Evolutionary conservation across 2,888 invertebrate species (phyloP).

Genomic region (Cantharis lateralis): DNA sequence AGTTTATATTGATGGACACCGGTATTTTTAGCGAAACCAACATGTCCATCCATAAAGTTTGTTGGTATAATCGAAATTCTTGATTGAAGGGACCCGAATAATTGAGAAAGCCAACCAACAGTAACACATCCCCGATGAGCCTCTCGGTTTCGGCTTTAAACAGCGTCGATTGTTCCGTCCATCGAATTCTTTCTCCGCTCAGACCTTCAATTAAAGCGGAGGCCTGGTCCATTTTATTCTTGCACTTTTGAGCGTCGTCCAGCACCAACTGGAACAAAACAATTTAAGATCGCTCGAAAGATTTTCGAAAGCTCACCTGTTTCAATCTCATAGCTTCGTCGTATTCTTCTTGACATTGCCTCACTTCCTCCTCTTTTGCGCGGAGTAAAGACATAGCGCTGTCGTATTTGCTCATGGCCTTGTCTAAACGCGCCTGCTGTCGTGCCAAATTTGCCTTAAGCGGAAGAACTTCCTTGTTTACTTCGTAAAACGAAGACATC

Average conservation of each 20-base stretch:
- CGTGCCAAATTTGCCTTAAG: constrained; percentile 72
- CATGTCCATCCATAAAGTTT: constrained; percentile 70
- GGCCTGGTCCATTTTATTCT: constrained; percentile 88
- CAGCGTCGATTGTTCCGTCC: constrained; percentile 83
- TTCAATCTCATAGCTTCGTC: constrained; percentile 74
- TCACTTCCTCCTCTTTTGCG: constrained; percentile 73
- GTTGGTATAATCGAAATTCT: constrained; percentile 73
- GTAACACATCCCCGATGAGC: constrained; percentile 81
- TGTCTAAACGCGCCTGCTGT: constrained; percentile 66
- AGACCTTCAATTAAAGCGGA: constrained; percentile 84
- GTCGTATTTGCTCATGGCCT: constrained; percentile 62
- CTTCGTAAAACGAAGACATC: constrained; percentile 82
- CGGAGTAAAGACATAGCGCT: constrained; percentile 65
- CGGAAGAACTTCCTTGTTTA: constrained; percentile 87
- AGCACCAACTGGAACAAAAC: constrained; percentile 59
- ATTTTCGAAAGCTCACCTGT: constrained; percentile 57
- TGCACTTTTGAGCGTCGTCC: constrained; percentile 79
- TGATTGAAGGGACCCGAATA: constrained; percentile 93
- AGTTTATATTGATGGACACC: constrained; percentile 74
- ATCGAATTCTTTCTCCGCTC: constrained; percentile 81
- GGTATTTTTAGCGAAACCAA: constrained; percentile 75
- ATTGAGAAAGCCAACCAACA: constrained; percentile 82
- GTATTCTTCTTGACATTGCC: constrained; percentile 66
- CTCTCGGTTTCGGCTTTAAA: constrained; percentile 84
- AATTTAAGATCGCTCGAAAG: background rate